Evolutionary conservation across 92 coral and sea anemone species (phyloP).

Genomic region (Porites divaricata): DNA sequence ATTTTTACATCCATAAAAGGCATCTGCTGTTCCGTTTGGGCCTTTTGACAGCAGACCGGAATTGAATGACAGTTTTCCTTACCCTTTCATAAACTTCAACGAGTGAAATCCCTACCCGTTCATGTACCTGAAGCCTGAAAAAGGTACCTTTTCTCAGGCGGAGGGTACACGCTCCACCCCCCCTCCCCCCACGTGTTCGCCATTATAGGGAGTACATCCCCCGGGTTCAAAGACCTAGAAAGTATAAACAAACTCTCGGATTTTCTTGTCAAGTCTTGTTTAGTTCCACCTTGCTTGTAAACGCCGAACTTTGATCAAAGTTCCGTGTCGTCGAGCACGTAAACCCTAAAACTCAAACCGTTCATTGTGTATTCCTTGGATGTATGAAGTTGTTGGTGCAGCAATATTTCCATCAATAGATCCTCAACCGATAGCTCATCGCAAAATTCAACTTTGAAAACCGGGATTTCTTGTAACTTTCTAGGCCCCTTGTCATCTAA

Average conservation of each 20-base stretch:
- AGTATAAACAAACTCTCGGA: no score
- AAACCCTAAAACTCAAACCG: constrained; percentile 27
- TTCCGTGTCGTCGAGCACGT: constrained; percentile 35
- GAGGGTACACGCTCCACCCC: background rate
- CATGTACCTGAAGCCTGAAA: no score
- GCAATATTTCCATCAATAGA: constrained; percentile 34
- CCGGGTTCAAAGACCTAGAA: no score
- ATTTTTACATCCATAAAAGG: no score
- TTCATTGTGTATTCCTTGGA: constrained; percentile 20
- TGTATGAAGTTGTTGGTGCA: constrained; percentile 32
- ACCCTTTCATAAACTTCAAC: no score
- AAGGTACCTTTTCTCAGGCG: no score
- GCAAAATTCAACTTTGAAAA: background rate
- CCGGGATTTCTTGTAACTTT: background rate
- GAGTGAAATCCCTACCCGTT: no score
- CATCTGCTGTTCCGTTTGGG: no score
- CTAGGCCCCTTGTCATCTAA: background rate
- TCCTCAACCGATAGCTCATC: background rate
- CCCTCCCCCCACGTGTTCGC: background rate
- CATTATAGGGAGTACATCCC: no score
- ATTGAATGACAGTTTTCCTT: no score
- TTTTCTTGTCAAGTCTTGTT: no score
- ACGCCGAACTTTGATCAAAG: background rate
- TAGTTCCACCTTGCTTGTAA: background rate
- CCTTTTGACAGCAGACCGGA: no score